Conservation (phyloP, 2,888 invertebrate species). For the Beris chalybata region DNA sequence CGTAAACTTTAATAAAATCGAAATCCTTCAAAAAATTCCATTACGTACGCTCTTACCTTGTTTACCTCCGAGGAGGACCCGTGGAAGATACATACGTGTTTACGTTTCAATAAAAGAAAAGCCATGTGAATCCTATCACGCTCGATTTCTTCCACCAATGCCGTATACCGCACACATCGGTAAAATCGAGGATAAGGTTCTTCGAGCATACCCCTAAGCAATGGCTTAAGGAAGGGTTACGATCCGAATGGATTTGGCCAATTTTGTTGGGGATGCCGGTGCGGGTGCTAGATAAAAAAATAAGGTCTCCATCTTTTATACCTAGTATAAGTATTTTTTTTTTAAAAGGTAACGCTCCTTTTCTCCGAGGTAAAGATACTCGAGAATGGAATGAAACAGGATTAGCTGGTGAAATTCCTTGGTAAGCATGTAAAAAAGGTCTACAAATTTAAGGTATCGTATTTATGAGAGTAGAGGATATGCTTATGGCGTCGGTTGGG, state of each 20-base stretch:
- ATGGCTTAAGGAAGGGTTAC: constrained; percentile 12
- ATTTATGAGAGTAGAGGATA: constrained; percentile 2
- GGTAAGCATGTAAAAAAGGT: constrained; percentile 27
- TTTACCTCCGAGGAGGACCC: constrained; percentile 2
- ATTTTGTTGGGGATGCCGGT: neutral
- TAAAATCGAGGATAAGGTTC: neutral
- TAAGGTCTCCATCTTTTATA: too few relatives aligned
- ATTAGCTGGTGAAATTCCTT: constrained; percentile 25
- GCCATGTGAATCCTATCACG: constrained; percentile 28
- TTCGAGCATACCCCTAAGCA: constrained; percentile 6
- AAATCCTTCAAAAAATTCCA: constrained; percentile 25
- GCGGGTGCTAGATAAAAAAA: too few relatives aligned
- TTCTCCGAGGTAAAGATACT: too few relatives aligned
- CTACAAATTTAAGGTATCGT: neutral
- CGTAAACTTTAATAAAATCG: constrained; percentile 27
- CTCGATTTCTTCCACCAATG: constrained; percentile 6
- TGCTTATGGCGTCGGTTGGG: constrained; percentile 4
- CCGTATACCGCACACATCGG: neutral
- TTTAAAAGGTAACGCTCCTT: too few relatives aligned
- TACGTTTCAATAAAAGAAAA: constrained; percentile 29
- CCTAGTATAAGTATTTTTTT: too few relatives aligned
- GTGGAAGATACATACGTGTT: constrained; percentile 18
- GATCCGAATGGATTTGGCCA: neutral
- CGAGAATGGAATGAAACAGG: constrained; percentile 20
- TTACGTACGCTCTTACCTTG: constrained; percentile 2